Evolutionary conservation across 2,113 vertebrate genomes (phyloP), one percentile per base, ranked within the genome.

Genomic region (Gambusia holbrooki): DNA sequence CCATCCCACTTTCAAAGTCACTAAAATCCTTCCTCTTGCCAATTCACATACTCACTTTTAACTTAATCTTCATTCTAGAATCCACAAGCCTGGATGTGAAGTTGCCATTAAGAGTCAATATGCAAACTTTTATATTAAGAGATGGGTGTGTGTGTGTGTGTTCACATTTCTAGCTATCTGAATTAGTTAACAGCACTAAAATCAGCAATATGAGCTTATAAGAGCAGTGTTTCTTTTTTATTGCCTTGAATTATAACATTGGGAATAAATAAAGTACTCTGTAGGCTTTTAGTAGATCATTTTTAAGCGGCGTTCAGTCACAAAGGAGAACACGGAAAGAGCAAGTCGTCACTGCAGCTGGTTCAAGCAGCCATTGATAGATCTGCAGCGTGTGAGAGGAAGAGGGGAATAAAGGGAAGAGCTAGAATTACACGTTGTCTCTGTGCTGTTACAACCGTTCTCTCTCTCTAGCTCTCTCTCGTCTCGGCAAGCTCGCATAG

Each of bases 251-350:
- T 4, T 42, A 14, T 15, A 42, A 42, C 14, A 42, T 4, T 15
- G 25, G 35, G 25, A 12, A 22, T 22, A 35, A 35, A 33, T 19
- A 32, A 48, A 48, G 17, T 19, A 48, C 74, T 35, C 32, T 28
- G 48, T 63, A 70, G 28, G 58, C 60, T 84, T 82, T 68, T 68
- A 79, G 30, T 74, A 17, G 15, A 45, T n/a, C 71, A 30, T 63
- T 79, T 71, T 66, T 51, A 13, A 60, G 70, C 40, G n/a, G 30
- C n/a, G 66, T 30, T 66, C 45, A 37, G n/a, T 75, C 77, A 63
- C 37, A 76, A 77, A 76, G 51, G 6, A 76, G 67, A 73, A 80
- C 62, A 73, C 62, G 89, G 89, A 89, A 93, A 93, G 33, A 84
- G 77, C 91, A 90, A 89, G 77, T 87, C 62, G 80, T 72, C 72